These are phyloP conservation scores for Acrossocheilus fasciatus DNA, from an alignment of 2,797 vertebrate species.

Conservation along the genomic window DNA sequence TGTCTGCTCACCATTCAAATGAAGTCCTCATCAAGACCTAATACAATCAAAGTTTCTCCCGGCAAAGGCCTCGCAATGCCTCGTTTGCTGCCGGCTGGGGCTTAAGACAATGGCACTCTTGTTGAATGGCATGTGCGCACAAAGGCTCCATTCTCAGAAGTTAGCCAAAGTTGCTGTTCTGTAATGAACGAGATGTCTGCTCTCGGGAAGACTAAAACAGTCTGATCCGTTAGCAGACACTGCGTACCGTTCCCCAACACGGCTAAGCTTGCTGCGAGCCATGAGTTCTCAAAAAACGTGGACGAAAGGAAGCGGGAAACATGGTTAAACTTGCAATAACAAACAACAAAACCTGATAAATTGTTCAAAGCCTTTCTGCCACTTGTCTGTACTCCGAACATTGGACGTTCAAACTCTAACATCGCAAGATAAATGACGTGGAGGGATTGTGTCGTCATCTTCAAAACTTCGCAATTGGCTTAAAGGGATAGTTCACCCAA, in stretches of 20 bases:
- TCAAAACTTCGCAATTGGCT: background rate
- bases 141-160: slow-evolving; percentile 85
- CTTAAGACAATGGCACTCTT: slow-evolving; percentile 80
- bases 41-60: slow-evolving; percentile 70
- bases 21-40: slow-evolving; percentile 74
- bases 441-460: background rate
- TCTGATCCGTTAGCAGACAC: slow-evolving; percentile 56
- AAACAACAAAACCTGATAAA: background rate
- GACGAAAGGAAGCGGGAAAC: background rate
- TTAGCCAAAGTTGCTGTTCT: slow-evolving; percentile 80
- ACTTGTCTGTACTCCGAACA: background rate
- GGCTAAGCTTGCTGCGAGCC: slow-evolving; percentile 16
- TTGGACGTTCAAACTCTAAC: background rate
- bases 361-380: background rate
- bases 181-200: slow-evolving; percentile 70
- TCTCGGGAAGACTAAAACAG: slow-evolving; percentile 61
- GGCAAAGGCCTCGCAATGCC: slow-evolving; percentile 75
- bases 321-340: background rate
- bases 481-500: background rate
- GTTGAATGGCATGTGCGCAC: slow-evolving; percentile 79
- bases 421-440: background rate
- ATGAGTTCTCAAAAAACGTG: slow-evolving; percentile 14
- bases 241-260: slow-evolving; percentile 38
- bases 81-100: slow-evolving; percentile 72
- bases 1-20: slow-evolving; percentile 71